Evolutionary conservation across 2,888 invertebrate species (phyloP).

Genomic region (Coecobrya sp.): DNA sequence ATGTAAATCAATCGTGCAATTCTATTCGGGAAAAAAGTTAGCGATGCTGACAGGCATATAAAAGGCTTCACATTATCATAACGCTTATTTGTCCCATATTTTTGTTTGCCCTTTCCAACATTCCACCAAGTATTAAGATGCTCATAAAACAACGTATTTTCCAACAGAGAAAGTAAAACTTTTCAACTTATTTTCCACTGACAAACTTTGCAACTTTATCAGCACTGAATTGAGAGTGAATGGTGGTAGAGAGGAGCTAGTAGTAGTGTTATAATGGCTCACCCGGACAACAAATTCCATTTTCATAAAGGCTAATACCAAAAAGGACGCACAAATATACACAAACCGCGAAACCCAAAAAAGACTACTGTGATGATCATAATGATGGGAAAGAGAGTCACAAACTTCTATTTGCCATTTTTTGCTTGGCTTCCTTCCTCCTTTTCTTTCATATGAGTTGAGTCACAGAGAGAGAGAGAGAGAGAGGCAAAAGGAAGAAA

Average conservation of each 20-base stretch:
- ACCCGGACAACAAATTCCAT: constrained; percentile 29
- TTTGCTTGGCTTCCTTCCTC: constrained; percentile 61
- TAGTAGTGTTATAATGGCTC: neutral
- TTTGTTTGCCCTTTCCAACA: neutral
- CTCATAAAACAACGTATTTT: constrained; percentile 45
- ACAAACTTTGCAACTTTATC: constrained; percentile 62
- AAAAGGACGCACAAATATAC: constrained; percentile 41
- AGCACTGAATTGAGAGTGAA: constrained; percentile 5
- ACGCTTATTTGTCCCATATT: constrained; percentile 27
- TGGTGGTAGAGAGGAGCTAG: neutral
- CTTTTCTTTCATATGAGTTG: neutral
- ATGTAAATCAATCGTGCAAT: constrained; percentile 5
- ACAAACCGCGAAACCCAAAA: constrained; percentile 57
- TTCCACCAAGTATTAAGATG: neutral
- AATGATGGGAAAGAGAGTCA: constrained; percentile 51
- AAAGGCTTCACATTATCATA: constrained; percentile 32
- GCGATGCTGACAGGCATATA: constrained; percentile 21
- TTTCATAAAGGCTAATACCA: neutral
- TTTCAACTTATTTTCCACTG: constrained; percentile 63
- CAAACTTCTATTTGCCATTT: constrained; percentile 68
- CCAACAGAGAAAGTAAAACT: constrained; percentile 24
- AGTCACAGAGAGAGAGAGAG: neutral
- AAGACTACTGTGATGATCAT: constrained; percentile 40
- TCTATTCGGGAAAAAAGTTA: constrained; percentile 22
- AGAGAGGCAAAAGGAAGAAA: constrained; percentile 1